Percentiles rank a stretch among this genome's conserved stretches.
Conservation (phyloP, 2,113 vertebrate genomes). For the Eonycteris spelaea region DNA sequence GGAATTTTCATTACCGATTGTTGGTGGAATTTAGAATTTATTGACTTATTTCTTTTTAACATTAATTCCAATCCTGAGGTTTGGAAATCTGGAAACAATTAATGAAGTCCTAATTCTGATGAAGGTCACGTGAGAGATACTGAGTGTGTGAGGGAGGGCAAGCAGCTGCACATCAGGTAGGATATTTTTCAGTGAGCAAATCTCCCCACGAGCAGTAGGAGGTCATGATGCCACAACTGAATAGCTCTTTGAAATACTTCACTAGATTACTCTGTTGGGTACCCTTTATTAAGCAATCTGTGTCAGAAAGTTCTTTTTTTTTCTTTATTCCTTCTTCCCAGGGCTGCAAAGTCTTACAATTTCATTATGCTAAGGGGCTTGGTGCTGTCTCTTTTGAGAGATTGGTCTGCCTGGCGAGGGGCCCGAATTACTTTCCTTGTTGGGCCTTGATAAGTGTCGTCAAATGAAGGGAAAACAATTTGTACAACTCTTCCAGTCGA, state of each 20-base stretch:
- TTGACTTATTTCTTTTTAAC: not conserved
- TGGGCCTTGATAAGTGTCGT: conserved; percentile 63
- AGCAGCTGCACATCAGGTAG: not conserved
- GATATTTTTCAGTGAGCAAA: not conserved
- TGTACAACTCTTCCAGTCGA: conserved; percentile 57
- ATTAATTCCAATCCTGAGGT: not conserved
- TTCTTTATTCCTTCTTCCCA: too few relatives aligned
- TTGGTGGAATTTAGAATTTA: not conserved
- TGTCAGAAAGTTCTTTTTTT: conserved; percentile 48
- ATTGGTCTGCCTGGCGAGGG: conserved; percentile 48
- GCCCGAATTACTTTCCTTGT: conserved; percentile 55
- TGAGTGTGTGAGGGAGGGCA: not conserved
- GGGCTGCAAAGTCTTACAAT: conserved; percentile 43
- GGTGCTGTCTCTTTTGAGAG: conserved; percentile 45
- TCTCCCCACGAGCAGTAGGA: not conserved
- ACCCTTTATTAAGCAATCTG: conserved; percentile 50
- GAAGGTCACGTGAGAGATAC: not conserved
- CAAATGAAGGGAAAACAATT: conserved; percentile 50
- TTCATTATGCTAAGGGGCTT: conserved; percentile 35
- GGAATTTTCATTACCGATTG: not conserved
- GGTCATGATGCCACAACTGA: not conserved
- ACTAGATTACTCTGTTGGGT: conserved; percentile 41
- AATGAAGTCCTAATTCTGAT: not conserved
- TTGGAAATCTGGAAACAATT: not conserved
- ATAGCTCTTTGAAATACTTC: conserved; percentile 38